Evolutionary conservation across 2,888 invertebrate genomes (phyloP).

Genomic region (Beris morrisii): DNA sequence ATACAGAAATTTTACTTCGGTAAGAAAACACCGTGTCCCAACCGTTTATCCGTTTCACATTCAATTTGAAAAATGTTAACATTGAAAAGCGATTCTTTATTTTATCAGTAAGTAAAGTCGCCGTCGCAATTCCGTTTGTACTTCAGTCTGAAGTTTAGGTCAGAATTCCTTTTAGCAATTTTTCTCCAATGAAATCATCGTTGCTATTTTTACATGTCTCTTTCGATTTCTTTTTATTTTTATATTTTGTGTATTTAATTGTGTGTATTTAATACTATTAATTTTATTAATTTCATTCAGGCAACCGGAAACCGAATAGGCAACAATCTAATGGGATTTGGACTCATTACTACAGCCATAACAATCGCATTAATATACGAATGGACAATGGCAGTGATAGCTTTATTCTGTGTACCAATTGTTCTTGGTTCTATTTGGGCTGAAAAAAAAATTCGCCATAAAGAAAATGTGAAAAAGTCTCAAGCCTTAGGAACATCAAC

Average conservation of each 20-base stretch:
- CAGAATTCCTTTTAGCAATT: too few species aligned
- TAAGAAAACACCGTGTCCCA: too few species aligned
- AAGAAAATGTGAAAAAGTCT: slow-evolving; percentile 2
- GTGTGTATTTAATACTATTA: neutral
- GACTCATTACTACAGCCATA: slow-evolving; percentile 57
- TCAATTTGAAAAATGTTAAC: too few species aligned
- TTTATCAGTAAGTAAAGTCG: too few species aligned
- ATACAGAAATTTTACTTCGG: too few species aligned
- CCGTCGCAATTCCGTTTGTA: too few species aligned
- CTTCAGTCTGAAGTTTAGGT: too few species aligned
- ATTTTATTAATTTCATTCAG: slow-evolving; percentile 43
- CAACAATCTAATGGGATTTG: slow-evolving; percentile 63
- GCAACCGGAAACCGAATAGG: slow-evolving; percentile 68
- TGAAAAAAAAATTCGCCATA: slow-evolving; percentile 56
- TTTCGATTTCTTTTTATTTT: too few species aligned
- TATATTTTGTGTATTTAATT: slow-evolving; percentile 21
- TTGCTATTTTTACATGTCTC: too few species aligned
- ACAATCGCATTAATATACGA: slow-evolving; percentile 60
- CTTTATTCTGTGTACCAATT: slow-evolving; percentile 63
- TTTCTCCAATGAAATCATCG: too few species aligned
- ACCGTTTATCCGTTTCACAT: too few species aligned
- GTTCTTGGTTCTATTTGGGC: slow-evolving; percentile 64
- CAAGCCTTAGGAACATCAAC: slow-evolving; percentile 63
- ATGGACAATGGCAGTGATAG: slow-evolving; percentile 67
- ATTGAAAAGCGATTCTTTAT: too few species aligned